Evolutionary conservation across 2,797 vertebrate species (phyloP).

Genomic region (Schizothorax lantsangensis): DNA sequence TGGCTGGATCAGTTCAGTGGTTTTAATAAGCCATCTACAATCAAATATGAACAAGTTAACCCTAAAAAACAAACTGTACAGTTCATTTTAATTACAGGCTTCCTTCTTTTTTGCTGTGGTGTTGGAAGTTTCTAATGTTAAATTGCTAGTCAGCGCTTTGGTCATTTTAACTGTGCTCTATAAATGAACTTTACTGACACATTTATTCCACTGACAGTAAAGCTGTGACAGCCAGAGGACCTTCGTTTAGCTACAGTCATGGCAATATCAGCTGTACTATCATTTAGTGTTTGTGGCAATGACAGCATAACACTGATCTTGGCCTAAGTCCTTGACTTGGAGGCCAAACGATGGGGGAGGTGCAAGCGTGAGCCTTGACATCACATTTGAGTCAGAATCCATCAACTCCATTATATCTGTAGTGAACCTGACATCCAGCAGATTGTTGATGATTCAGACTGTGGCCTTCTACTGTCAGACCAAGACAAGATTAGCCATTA

Average conservation of each 20-base stretch:
- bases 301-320: constrained; percentile 20
- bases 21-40: constrained; percentile 2
- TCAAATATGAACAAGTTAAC: neutral
- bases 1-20: neutral
- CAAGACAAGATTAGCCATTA: neutral
- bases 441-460: neutral
- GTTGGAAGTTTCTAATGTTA: neutral
- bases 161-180: neutral
- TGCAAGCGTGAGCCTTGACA: constrained; percentile 7
- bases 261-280: constrained; percentile 9
- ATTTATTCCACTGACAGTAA: neutral
- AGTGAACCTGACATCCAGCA: constrained; percentile 10
- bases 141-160: neutral
- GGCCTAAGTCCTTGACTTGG: constrained; percentile 20
- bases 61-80: neutral
- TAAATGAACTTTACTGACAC: constrained; percentile 10
- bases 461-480: neutral
- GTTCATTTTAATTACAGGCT: neutral
- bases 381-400: constrained; percentile 22
- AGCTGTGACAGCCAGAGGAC: neutral
- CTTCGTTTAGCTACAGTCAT: constrained; percentile 8
- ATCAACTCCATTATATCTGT: constrained; percentile 19
- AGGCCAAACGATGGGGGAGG: constrained; percentile 24
- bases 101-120: neutral
- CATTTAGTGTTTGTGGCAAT: constrained; percentile 22